Percentiles rank a stretch among this genome's conserved stretches.
phyloP scores from a whole-genome alignment of 2,888 invertebrate species.

The Oscheius sp. region DNA sequence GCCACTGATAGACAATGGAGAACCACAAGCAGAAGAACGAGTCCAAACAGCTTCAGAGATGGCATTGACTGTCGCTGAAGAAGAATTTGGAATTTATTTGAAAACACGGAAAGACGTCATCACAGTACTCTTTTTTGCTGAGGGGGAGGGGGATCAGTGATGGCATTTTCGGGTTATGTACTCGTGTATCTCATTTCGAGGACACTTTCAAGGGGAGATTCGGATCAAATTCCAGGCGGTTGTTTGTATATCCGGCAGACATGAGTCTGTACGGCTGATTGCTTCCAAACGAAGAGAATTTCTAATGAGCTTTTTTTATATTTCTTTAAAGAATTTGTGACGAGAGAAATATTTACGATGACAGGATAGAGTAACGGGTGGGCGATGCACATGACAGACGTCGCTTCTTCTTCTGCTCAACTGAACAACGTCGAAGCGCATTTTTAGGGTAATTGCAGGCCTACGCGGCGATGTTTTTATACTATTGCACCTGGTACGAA shows the following conservation, averaged over 20 bases:
- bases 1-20: not conserved
- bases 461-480: not conserved
- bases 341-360: not conserved
- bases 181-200: too few relatives aligned
- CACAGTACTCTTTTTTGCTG: not conserved
- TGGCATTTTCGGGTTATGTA: too few relatives aligned
- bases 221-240: too few relatives aligned
- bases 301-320: not conserved
- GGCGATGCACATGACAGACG: constrained; percentile 6
- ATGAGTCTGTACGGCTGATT: not conserved
- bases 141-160: not conserved
- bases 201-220: not conserved
- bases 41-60: too few relatives aligned
- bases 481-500: constrained; percentile 14
- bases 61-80: too few relatives aligned
- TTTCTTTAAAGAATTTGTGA: not conserved
- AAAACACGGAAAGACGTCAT: not conserved
- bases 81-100: too few relatives aligned
- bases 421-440: not conserved
- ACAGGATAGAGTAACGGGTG: not conserved
- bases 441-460: constrained; percentile 16
- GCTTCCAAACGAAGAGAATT: not conserved
- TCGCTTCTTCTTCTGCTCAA: constrained; percentile 4
- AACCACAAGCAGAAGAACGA: constrained; percentile 13
- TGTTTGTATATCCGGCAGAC: too few relatives aligned